phyloP scores from a whole-genome alignment of 2,113 vertebrate genomes.

The Puntigrus tetrazona region DNA sequence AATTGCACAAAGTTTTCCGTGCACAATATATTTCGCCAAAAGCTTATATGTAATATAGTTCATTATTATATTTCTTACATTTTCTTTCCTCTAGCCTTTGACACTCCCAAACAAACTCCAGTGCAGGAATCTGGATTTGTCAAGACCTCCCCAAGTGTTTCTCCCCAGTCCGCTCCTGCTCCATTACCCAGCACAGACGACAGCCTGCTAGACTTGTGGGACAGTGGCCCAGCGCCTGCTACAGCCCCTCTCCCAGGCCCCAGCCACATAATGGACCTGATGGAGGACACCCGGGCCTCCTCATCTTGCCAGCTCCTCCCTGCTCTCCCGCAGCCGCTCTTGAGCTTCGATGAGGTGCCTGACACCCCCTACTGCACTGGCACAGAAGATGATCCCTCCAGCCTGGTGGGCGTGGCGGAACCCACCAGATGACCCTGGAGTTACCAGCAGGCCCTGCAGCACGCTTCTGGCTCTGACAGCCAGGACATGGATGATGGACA shows the following conservation, averaged over 20 bases:
- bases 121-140: slow-evolving; percentile 66
- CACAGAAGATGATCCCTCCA: slow-evolving; percentile 74
- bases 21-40: too few species aligned
- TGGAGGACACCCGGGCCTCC: slow-evolving; percentile 58
- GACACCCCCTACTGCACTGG: slow-evolving; percentile 79
- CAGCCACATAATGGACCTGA: slow-evolving; percentile 72
- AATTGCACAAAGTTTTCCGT: not conserved
- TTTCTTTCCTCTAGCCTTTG: slow-evolving; percentile 54
- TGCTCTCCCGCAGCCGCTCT: slow-evolving; percentile 74
- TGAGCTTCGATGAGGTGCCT: slow-evolving; percentile 90
- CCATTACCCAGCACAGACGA: slow-evolving; percentile 65
- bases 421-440: slow-evolving; percentile 77
- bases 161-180: slow-evolving; percentile 67
- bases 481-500: slow-evolving; percentile 75
- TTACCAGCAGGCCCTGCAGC: slow-evolving; percentile 86
- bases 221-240: slow-evolving; percentile 63
- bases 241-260: slow-evolving; percentile 61
- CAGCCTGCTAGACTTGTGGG: slow-evolving; percentile 86
- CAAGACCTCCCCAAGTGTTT: slow-evolving; percentile 71
- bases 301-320: slow-evolving; percentile 53
- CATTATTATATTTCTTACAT: not conserved
- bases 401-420: slow-evolving; percentile 76
- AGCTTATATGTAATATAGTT: too few species aligned
- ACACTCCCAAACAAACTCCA: slow-evolving; percentile 53
- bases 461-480: slow-evolving; percentile 67